These are phyloP conservation scores for Leucophenga montana DNA, from an alignment of 2,888 invertebrate genomes.

Conservation along the genomic window DNA sequence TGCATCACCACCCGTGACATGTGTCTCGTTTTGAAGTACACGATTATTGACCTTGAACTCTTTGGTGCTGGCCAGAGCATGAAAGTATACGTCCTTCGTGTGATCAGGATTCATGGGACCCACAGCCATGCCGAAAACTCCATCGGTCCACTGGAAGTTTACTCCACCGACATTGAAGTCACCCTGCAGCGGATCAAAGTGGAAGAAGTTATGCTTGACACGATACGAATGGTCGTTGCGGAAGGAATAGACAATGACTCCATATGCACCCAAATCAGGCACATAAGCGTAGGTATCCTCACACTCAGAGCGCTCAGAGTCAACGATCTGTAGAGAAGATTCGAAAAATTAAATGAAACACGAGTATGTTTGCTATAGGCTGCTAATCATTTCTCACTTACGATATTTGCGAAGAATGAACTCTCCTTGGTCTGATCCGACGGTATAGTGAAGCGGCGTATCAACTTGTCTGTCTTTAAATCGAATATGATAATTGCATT, in stretches of 20 bases:
- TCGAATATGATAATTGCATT: constrained; percentile 81
- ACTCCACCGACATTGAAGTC: constrained; percentile 85
- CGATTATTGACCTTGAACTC: constrained; percentile 86
- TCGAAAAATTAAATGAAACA: constrained; percentile 6
- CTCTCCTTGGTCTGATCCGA: constrained; percentile 80
- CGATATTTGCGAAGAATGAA: constrained; percentile 87
- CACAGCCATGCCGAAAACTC: constrained; percentile 83
- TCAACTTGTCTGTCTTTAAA: constrained; percentile 82
- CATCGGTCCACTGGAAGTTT: constrained; percentile 90
- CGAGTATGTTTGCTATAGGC: neutral
- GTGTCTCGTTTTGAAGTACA: constrained; percentile 82
- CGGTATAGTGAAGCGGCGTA: constrained; percentile 82
- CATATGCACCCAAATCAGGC: constrained; percentile 84
- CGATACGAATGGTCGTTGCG: constrained; percentile 85
- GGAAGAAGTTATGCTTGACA: constrained; percentile 86
- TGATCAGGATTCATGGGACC: constrained; percentile 77
- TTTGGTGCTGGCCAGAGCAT: constrained; percentile 84
- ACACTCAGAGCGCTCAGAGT: constrained; percentile 80
- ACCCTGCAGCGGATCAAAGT: constrained; percentile 86
- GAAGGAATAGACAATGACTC: constrained; percentile 84
- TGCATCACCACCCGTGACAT: constrained; percentile 79
- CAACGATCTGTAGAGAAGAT: constrained; percentile 77
- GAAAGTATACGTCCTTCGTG: constrained; percentile 84
- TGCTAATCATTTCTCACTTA: constrained; percentile 72
- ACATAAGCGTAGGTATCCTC: constrained; percentile 84